phyloP scores from a whole-genome alignment of 2,888 invertebrate genomes.

The Cremastobaeus sp. region DNA sequence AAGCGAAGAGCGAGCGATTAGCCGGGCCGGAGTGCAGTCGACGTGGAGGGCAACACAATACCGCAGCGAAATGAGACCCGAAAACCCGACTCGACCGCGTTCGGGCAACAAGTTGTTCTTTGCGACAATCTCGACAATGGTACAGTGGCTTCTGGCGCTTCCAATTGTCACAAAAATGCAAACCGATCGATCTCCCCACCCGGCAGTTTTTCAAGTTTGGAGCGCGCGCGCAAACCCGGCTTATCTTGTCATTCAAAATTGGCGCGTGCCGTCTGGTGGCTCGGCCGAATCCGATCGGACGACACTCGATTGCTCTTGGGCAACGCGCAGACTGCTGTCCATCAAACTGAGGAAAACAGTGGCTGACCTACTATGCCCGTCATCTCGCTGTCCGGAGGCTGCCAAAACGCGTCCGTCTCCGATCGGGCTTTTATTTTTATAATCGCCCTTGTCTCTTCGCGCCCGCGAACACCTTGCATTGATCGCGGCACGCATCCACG shows the following conservation, averaged over 20 bases:
- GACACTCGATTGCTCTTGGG: constrained; percentile 25
- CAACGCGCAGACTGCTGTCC: constrained; percentile 60
- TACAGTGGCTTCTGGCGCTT: constrained; percentile 48
- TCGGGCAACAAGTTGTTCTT: constrained; percentile 56
- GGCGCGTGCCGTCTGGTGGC: constrained; percentile 19
- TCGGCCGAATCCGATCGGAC: constrained; percentile 5
- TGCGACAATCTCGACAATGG: constrained; percentile 53
- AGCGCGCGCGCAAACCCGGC: constrained; percentile 43
- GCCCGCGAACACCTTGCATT: constrained; percentile 29
- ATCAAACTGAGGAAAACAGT: constrained; percentile 67
- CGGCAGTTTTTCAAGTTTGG: constrained; percentile 48
- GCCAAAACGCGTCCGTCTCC: constrained; percentile 57
- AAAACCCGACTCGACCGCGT: constrained; percentile 17
- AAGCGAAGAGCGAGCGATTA: neutral
- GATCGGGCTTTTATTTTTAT: constrained; percentile 61
- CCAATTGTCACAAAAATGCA: constrained; percentile 57
- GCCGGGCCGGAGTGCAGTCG: no score
- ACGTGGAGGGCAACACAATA: neutral
- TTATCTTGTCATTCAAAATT: constrained; percentile 22
- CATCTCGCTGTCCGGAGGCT: constrained; percentile 47
- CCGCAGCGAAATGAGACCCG: constrained; percentile 1
- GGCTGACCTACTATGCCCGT: constrained; percentile 67
- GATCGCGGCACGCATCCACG: constrained; percentile 35
- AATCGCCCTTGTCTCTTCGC: constrained; percentile 56
- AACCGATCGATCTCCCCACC: constrained; percentile 61